These are phyloP conservation scores for Eriosoma lanigerum DNA, from an alignment of 1,140 invertebrate genomes.

Conservation along the genomic window DNA sequence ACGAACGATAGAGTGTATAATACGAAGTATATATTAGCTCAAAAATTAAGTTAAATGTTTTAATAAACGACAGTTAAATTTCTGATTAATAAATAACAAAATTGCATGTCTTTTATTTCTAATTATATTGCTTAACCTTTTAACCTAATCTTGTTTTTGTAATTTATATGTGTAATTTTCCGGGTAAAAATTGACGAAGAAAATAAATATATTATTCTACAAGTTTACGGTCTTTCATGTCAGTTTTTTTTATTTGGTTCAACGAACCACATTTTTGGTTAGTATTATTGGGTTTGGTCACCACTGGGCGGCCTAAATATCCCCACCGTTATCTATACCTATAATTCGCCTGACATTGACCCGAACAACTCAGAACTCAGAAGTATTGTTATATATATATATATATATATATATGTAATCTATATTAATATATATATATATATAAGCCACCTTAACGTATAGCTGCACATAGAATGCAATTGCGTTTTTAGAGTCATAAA, in stretches of 20 bases:
- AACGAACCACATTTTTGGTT: neutral
- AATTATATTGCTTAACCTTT: too few relatives aligned
- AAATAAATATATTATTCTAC: neutral
- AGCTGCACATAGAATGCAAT: neutral
- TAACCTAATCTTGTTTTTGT: too few relatives aligned
- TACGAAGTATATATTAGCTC: too few relatives aligned
- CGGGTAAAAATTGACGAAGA: neutral
- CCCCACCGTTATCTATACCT: neutral
- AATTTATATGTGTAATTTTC: neutral
- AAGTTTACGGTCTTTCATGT: constrained; percentile 46
- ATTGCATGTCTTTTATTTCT: too few relatives aligned
- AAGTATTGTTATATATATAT: constrained; percentile 1
- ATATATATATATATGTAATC: neutral
- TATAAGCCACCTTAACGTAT: neutral
- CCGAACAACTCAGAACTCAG: constrained; percentile 11
- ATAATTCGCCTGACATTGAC: constrained; percentile 22
- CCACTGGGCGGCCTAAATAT: constrained; percentile 50
- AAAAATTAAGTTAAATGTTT: too few relatives aligned
- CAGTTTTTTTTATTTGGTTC: constrained; percentile 27
- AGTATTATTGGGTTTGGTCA: neutral
- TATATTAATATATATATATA: neutral
- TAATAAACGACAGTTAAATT: too few relatives aligned
- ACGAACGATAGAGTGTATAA: neutral
- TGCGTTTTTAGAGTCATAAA: constrained; percentile 23
- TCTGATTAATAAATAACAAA: too few relatives aligned